These are phyloP conservation scores for Dysmachus trigonus DNA, from an alignment of 2,888 invertebrate genomes.

Conservation along the genomic window DNA sequence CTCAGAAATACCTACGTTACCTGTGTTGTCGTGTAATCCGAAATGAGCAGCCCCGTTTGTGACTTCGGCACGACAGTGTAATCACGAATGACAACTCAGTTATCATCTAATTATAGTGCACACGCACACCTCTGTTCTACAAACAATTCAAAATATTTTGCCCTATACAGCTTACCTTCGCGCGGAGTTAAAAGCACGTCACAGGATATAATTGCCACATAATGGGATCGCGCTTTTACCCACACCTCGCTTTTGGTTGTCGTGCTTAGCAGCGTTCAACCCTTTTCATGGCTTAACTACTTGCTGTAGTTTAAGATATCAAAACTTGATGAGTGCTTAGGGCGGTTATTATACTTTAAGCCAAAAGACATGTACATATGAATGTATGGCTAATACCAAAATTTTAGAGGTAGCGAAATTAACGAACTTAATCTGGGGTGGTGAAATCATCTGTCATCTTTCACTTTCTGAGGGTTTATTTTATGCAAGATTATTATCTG, in stretches of 20 bases:
- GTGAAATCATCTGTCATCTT: too few relatives aligned
- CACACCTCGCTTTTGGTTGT: not conserved
- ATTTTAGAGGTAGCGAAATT: not conserved
- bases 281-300: not conserved
- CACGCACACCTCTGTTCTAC: not conserved
- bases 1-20: not conserved
- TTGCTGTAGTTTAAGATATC: not conserved
- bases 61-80: not conserved
- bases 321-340: not conserved
- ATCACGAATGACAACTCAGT: not conserved
- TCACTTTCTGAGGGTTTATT: too few relatives aligned
- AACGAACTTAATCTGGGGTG: not conserved
- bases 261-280: not conserved
- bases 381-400: not conserved
- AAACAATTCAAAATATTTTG: not conserved
- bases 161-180: not conserved
- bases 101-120: not conserved
- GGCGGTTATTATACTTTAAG: not conserved
- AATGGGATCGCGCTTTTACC: not conserved
- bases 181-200: not conserved
- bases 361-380: not conserved
- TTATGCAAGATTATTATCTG: too few relatives aligned
- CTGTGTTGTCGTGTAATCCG: not conserved
- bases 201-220: not conserved
- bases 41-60: not conserved